Conservation (phyloP, 1,140 invertebrate genomes). For the Paralvinella palmiformis region DNA sequence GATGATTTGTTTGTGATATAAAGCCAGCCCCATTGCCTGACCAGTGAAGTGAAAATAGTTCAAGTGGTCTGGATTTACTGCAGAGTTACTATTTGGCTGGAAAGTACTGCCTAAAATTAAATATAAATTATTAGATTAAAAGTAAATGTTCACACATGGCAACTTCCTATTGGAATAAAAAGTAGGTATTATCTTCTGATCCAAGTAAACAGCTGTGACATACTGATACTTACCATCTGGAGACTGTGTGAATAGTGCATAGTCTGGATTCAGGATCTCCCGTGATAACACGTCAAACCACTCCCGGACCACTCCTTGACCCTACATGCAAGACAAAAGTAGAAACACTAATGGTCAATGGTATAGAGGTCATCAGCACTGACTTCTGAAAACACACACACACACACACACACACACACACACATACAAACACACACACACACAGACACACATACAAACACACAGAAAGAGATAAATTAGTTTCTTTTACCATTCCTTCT, state of each 20-base stretch:
- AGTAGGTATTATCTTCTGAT: neutral
- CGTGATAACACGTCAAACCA: constrained; percentile 90
- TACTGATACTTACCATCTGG: constrained; percentile 84
- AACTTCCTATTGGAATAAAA: neutral
- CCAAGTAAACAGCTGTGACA: constrained; percentile 62
- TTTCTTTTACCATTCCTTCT: constrained; percentile 86
- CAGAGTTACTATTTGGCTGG: constrained; percentile 45
- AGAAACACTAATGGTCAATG: neutral
- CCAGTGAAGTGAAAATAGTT: constrained; percentile 97
- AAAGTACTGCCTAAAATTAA: constrained; percentile 40
- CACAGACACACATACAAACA: too few relatives aligned
- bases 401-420: too few relatives aligned
- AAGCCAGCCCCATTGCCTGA: constrained; percentile 74
- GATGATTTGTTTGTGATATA: constrained; percentile 41
- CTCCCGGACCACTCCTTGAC: constrained; percentile 88
- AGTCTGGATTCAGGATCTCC: constrained; percentile 93
- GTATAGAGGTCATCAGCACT: neutral
- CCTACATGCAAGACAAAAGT: constrained; percentile 55
- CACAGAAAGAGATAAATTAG: too few relatives aligned
- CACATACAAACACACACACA: too few relatives aligned
- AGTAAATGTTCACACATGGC: constrained; percentile 55
- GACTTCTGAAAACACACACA: too few relatives aligned
- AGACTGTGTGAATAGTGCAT: constrained; percentile 88
- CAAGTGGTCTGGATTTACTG: constrained; percentile 79
- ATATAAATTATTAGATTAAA: neutral